phyloP scores from a whole-genome alignment of 2,888 invertebrate species.

The Sicus ferrugineus region DNA sequence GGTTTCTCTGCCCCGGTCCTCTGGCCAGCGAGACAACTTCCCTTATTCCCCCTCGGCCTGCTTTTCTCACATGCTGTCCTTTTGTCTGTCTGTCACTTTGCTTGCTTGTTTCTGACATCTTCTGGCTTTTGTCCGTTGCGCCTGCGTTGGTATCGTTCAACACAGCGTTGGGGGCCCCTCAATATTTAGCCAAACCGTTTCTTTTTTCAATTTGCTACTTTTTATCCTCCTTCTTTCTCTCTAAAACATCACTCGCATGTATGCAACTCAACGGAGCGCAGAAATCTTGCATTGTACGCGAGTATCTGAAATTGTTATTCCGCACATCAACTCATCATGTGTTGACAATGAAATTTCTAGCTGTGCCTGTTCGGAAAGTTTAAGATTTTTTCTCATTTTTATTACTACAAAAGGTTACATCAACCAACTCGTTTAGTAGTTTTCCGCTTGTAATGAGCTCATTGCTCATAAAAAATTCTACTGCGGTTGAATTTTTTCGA shows the following conservation, averaged over 20 bases:
- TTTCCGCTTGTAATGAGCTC: background rate
- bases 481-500: background rate
- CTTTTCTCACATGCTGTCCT: background rate
- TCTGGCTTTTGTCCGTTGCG: background rate
- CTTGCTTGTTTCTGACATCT: background rate
- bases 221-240: background rate
- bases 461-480: slow-evolving; percentile 12
- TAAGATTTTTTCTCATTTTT: background rate
- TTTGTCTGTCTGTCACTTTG: background rate
- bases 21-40: too few species aligned
- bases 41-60: background rate
- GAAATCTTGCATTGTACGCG: background rate
- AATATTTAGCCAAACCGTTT: background rate
- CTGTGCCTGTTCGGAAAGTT: background rate
- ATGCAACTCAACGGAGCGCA: background rate
- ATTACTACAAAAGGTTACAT: slow-evolving; percentile 8
- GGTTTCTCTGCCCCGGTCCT: background rate
- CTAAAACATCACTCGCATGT: background rate
- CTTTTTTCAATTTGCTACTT: background rate
- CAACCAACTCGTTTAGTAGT: background rate
- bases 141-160: background rate
- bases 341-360: slow-evolving; percentile 9
- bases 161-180: background rate
- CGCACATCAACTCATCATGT: slow-evolving; percentile 1
- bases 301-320: slow-evolving; percentile 9